Conservation (phyloP, 2,797 vertebrate species). For the Neostethus bicornis region DNA sequence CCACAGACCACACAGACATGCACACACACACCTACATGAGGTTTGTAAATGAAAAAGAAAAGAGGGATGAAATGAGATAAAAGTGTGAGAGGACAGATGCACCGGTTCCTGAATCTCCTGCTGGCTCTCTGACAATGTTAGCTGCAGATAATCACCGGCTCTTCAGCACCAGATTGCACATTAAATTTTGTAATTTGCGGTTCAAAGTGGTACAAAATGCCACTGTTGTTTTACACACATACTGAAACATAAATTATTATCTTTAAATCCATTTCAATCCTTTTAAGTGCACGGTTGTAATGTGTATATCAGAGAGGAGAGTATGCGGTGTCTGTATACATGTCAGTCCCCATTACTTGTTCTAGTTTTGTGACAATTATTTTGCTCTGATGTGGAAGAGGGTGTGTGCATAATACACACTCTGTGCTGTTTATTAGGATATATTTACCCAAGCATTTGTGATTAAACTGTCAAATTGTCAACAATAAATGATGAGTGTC, state of each 20-base stretch:
- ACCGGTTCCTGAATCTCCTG: conserved; percentile 6
- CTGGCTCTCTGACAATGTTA: conserved; percentile 2
- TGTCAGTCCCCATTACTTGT: no score
- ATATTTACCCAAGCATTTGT: no score
- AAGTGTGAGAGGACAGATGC: conserved; percentile 21
- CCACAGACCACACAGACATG: neutral
- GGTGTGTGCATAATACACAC: no score
- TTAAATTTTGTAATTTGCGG: neutral
- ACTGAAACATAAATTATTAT: conserved; percentile 6
- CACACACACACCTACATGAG: conserved; percentile 12
- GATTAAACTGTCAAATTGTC: no score
- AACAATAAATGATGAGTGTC: no score
- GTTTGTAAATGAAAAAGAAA: conserved; percentile 5
- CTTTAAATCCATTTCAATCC: neutral
- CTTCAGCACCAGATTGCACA: neutral
- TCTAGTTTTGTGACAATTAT: no score
- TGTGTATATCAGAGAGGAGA: neutral
- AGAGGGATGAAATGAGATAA: conserved; percentile 6
- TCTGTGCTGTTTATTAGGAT: no score
- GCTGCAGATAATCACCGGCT: conserved; percentile 12
- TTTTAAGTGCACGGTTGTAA: neutral
- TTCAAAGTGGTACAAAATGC: neutral
- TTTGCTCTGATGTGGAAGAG: no score
- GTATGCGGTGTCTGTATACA: no score
- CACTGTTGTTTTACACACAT: conserved; percentile 2